These are phyloP conservation scores for Pissodes strobi DNA, from an alignment of 1,140 invertebrate species.

Conservation along the genomic window DNA sequence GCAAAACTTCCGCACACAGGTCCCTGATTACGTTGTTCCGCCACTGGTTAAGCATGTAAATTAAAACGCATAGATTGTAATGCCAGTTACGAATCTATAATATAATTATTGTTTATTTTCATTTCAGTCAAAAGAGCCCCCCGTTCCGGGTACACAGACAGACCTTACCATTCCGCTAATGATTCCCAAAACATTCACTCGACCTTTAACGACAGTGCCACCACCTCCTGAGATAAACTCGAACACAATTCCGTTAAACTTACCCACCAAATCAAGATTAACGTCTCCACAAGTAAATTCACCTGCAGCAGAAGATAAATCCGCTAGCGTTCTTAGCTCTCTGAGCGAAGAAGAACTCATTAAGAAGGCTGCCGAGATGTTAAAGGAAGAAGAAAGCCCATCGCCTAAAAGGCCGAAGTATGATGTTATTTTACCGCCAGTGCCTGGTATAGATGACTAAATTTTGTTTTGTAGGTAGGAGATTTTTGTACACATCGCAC, in stretches of 20 bases:
- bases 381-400: conserved; percentile 54
- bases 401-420: no score
- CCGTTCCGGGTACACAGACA: conserved; percentile 28
- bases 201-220: conserved; percentile 38
- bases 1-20: no score
- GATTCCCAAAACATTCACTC: conserved; percentile 52
- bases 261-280: conserved; percentile 45
- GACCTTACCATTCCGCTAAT: conserved; percentile 55
- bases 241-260: conserved; percentile 55
- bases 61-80: no score
- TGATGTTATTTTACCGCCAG: conserved; percentile 30
- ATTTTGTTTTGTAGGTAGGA: no score
- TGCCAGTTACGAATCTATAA: no score
- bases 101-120: no score
- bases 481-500: no score
- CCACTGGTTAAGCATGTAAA: no score
- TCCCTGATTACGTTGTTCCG: no score
- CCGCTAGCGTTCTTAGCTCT: conserved; percentile 57
- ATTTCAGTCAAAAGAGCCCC: conserved; percentile 23
- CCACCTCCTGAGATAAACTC: conserved; percentile 1
- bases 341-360: conserved; percentile 62
- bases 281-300: conserved; percentile 24
- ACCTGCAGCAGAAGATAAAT: conserved; percentile 1
- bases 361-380: conserved; percentile 62
- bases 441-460: conserved; percentile 38